phyloP scores from a whole-genome alignment of 1,140 invertebrate genomes.

The Eurosta solidaginis region DNA sequence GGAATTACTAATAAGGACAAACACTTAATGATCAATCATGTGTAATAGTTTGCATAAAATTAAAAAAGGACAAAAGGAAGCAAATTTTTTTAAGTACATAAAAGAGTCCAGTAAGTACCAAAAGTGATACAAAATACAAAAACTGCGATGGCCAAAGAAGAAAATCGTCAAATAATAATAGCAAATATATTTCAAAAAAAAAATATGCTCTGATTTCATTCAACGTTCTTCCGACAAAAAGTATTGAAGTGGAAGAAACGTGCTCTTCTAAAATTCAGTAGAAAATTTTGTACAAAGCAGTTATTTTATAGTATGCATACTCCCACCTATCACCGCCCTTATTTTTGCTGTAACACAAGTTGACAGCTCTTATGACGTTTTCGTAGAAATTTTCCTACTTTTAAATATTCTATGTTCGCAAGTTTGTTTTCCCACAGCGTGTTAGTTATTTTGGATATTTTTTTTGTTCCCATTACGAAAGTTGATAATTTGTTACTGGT shows the following conservation, averaged over 20 bases:
- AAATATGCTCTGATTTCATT: neutral
- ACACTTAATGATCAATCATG: neutral
- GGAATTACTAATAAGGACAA: slow-evolving; percentile 14
- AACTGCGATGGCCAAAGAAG: neutral
- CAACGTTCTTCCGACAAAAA: neutral
- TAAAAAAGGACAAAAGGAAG: neutral
- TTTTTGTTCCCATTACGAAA: no score
- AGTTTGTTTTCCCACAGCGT: neutral
- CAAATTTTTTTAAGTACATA: neutral
- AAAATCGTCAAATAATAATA: neutral
- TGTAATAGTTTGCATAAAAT: neutral
- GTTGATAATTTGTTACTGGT: neutral
- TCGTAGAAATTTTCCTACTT: neutral
- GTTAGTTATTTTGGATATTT: neutral
- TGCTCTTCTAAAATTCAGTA: neutral
- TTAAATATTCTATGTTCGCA: neutral
- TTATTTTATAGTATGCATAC: neutral
- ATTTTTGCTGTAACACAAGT: no score
- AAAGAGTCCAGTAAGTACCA: neutral
- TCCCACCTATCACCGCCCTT: neutral
- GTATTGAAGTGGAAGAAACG: slow-evolving; percentile 32
- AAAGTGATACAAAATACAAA: neutral
- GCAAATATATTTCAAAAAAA: neutral
- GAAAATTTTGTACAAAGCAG: neutral
- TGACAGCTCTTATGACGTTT: neutral